Conservation (phyloP, 1,140 invertebrate species). For the Neoseiulus cucumeris region DNA sequence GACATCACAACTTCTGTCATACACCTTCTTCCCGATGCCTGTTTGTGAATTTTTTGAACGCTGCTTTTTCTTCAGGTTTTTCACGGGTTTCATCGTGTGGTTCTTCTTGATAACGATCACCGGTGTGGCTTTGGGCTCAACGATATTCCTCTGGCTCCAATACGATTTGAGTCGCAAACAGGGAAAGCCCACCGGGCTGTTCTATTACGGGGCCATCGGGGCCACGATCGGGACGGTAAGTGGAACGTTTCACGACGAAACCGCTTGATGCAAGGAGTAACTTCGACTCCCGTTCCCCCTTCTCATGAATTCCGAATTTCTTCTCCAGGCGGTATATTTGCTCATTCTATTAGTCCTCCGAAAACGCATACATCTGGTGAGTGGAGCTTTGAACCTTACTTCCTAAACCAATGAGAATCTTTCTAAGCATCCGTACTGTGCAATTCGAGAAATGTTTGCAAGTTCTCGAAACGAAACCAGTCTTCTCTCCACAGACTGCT, state of each 20-base stretch:
- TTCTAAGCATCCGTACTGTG: too few species aligned
- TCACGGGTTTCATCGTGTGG: slow-evolving; percentile 7
- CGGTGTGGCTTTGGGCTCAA: not conserved
- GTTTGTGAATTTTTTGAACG: not conserved
- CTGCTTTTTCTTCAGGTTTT: not conserved
- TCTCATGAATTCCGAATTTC: not conserved
- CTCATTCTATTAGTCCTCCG: slow-evolving; percentile 48
- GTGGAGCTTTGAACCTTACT: too few species aligned
- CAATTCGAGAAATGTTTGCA: too few species aligned
- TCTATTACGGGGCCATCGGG: not conserved
- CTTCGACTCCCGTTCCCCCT: too few species aligned
- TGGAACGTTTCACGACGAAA: not conserved
- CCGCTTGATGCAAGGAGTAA: not conserved
- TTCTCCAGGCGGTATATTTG: slow-evolving; percentile 36
- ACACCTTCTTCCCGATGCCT: not conserved
- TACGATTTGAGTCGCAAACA: not conserved
- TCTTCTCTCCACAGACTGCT: slow-evolving; percentile 14
- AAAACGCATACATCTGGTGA: slow-evolving; percentile 45
- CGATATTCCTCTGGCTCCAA: slow-evolving; percentile 1
- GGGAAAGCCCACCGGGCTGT: not conserved
- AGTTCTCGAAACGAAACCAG: not conserved
- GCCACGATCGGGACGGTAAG: not conserved
- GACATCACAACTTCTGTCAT: not conserved
- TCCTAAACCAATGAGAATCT: too few species aligned
- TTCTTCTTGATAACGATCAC: not conserved